Conservation (phyloP, 2,888 invertebrate species). For the Acanthosepion pharaonis region DNA sequence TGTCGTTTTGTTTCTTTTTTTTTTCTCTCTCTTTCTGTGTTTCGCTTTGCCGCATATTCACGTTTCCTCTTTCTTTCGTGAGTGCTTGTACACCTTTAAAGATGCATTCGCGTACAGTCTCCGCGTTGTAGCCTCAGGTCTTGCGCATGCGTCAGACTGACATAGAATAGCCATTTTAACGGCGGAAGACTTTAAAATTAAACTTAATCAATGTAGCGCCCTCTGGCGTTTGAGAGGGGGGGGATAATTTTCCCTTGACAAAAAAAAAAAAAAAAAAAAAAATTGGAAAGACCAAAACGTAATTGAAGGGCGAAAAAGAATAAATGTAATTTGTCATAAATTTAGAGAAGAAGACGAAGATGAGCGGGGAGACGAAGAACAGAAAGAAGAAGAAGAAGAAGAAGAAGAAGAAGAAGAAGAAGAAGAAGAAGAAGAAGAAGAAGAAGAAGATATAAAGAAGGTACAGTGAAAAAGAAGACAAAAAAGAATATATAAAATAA, state of each 20-base stretch:
- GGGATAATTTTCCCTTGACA: neutral
- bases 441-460: neutral
- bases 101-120: neutral
- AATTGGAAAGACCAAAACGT: neutral
- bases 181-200: neutral
- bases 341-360: neutral
- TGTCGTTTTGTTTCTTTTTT: too few species aligned
- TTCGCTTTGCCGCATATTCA: too few species aligned
- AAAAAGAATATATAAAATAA: too few species aligned
- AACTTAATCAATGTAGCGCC: conserved; percentile 4
- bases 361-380: neutral
- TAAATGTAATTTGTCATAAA: neutral
- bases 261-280: neutral
- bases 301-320: neutral
- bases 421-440: neutral
- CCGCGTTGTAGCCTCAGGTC: neutral
- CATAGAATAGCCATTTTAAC: neutral
- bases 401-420: too few species aligned
- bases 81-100: neutral
- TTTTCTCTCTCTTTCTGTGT: too few species aligned
- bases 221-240: neutral
- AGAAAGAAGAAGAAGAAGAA: neutral
- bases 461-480: too few species aligned
- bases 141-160: neutral
- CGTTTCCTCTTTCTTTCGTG: too few species aligned